These are phyloP conservation scores for Danionella dracula DNA, from an alignment of 2,797 vertebrate genomes.

Conservation along the genomic window DNA sequence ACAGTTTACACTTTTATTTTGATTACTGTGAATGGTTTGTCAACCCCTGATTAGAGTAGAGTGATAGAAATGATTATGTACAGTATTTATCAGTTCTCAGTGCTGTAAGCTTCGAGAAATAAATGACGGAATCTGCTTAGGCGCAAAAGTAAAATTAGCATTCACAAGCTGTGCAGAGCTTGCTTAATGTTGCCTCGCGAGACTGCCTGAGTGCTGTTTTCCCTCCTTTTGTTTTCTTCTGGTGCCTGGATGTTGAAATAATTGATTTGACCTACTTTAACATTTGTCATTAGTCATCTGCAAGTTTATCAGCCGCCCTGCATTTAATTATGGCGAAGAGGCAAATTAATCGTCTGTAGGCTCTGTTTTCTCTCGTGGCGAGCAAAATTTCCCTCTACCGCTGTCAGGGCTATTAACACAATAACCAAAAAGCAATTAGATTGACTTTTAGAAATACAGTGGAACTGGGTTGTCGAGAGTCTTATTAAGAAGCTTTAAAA, in stretches of 20 bases:
- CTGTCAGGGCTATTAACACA: conserved; percentile 57
- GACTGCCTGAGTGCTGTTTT: neutral
- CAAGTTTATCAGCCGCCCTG: conserved; percentile 43
- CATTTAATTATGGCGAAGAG: conserved; percentile 39
- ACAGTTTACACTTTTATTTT: too few relatives aligned
- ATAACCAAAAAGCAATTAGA: conserved; percentile 65
- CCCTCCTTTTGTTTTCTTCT: neutral
- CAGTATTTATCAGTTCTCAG: neutral
- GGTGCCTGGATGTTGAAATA: conserved; percentile 39
- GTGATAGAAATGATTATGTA: neutral
- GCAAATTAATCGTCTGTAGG: conserved; percentile 46
- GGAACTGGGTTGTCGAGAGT: conserved; percentile 17
- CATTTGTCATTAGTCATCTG: conserved; percentile 56
- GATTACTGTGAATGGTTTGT: neutral
- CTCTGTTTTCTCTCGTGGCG: conserved; percentile 22
- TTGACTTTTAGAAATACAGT: conserved; percentile 63
- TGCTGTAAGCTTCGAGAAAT: too few relatives aligned
- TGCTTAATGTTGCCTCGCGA: conserved; percentile 5
- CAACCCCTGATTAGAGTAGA: neutral
- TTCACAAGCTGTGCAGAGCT: neutral
- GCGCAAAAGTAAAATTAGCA: neutral
- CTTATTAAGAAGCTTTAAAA: conserved; percentile 35
- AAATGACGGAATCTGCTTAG: neutral
- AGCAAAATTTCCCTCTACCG: conserved; percentile 55
- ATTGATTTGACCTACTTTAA: conserved; percentile 54